A percentile compares a stretch with the other conserved stretches of the same genome.
These are phyloP conservation scores for Suncus etruscus DNA, from an alignment of 2,113 vertebrate genomes.

Conservation along the genomic window DNA sequence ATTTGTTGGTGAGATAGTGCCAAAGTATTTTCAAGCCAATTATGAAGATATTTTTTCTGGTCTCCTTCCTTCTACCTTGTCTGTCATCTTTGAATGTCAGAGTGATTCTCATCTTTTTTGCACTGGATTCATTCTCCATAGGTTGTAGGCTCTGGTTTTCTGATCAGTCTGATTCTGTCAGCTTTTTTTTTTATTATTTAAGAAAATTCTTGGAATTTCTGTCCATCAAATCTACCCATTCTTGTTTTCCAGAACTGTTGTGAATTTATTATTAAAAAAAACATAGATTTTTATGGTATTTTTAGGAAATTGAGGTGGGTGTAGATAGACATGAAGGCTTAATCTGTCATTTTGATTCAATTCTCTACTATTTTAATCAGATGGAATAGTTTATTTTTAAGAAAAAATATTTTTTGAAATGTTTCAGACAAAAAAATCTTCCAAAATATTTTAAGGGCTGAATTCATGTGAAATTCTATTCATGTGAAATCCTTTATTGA, in stretches of 20 bases:
- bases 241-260: conserved; percentile 56
- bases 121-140: neutral
- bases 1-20: too few relatives aligned
- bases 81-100: neutral
- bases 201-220: conserved; percentile 29
- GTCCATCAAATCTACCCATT: neutral
- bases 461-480: neutral
- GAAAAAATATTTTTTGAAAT: conserved; percentile 41
- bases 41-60: neutral
- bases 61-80: neutral
- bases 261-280: conserved; percentile 45
- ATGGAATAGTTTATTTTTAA: conserved; percentile 33
- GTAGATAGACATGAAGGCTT: conserved; percentile 50
- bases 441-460: neutral
- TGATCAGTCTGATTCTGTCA: neutral
- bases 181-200: conserved; percentile 25
- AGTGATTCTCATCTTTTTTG: neutral
- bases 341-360: conserved; percentile 58
- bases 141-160: neutral
- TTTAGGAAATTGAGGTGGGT: conserved; percentile 61
- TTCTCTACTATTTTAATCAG: conserved; percentile 54
- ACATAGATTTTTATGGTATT: conserved; percentile 62
- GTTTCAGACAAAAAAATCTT: neutral
- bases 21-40: fast-evolving
- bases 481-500: neutral